A percentile compares a stretch with the other conserved stretches of the same genome.
Conservation (phyloP, 1,140 invertebrate species). For the Aphelenchoides avenae region DNA sequence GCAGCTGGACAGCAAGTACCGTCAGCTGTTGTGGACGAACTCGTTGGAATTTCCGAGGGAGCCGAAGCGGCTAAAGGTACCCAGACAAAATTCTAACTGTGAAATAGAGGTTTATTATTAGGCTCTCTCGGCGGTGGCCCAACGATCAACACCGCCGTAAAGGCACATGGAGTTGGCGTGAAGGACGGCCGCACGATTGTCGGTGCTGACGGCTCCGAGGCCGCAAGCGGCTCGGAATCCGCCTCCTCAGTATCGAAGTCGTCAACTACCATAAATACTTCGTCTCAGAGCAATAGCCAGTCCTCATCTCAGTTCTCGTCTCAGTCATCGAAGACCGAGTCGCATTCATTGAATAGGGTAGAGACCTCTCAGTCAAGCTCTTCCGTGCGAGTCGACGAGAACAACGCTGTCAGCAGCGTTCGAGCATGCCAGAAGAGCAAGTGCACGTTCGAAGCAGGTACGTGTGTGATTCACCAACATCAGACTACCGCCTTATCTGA, state of each 20-base stretch:
- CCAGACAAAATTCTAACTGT: background rate
- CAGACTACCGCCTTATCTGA: slow-evolving; percentile 1
- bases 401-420: slow-evolving; percentile 1
- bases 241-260: slow-evolving; percentile 5
- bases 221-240: too few species aligned
- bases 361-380: background rate
- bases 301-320: background rate
- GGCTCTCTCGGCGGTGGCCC: too few species aligned
- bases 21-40: too few species aligned
- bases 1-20: slow-evolving; percentile 1
- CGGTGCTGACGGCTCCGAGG: too few species aligned
- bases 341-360: slow-evolving; percentile 5
- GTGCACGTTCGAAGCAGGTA: slow-evolving; percentile 55
- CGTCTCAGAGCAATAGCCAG: background rate
- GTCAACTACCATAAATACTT: slow-evolving; percentile 3
- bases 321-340: slow-evolving; percentile 10
- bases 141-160: background rate
- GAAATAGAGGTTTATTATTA: too few species aligned
- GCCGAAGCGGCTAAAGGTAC: slow-evolving; percentile 4
- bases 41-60: too few species aligned
- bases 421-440: slow-evolving; percentile 44
- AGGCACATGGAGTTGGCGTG: background rate
- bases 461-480: background rate
- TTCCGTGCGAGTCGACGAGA: background rate
- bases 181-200: background rate